A percentile compares a stretch with the other conserved stretches of the same genome.
These are phyloP conservation scores for Malurus elegans DNA, from an alignment of 2,113 vertebrate genomes.

Conservation along the genomic window DNA sequence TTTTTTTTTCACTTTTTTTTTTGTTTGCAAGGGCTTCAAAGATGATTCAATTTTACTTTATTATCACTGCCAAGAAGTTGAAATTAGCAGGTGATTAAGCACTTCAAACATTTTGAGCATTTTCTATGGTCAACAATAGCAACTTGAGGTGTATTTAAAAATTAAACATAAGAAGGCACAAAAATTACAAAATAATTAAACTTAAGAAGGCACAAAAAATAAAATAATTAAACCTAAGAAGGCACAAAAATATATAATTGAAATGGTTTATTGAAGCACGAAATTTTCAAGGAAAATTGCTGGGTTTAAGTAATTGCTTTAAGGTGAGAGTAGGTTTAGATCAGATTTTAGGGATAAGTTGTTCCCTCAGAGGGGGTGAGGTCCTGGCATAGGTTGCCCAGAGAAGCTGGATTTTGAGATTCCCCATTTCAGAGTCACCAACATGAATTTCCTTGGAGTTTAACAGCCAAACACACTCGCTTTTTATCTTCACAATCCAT, in stretches of 20 bases:
- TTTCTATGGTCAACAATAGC: background rate
- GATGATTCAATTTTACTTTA: constrained; percentile 22
- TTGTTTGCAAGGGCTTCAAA: constrained; percentile 12
- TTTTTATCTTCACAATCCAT: background rate
- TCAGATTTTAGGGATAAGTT: background rate
- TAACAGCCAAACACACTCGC: background rate
- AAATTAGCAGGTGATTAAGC: constrained; percentile 43
- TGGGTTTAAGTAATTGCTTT: background rate
- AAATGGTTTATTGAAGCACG: background rate
- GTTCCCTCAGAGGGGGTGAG: accelerated
- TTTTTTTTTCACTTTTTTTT: background rate
- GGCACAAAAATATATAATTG: background rate
- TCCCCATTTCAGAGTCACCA: background rate
- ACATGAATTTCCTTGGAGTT: background rate
- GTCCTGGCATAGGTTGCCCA: background rate
- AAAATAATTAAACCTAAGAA: background rate
- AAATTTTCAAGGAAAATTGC: background rate
- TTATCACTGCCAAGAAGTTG: constrained; percentile 24
- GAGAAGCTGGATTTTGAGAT: background rate
- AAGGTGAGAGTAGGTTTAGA: background rate
- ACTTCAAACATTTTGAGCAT: constrained; percentile 13
- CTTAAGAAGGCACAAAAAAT: background rate
- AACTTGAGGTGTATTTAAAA: background rate
- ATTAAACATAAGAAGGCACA: background rate
- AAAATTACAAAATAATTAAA: background rate